Percentiles rank a stretch among this genome's conserved stretches.
Conservation (phyloP, 92 coral and sea anemone genomes). For the Virgularia gustaviana region DNA sequence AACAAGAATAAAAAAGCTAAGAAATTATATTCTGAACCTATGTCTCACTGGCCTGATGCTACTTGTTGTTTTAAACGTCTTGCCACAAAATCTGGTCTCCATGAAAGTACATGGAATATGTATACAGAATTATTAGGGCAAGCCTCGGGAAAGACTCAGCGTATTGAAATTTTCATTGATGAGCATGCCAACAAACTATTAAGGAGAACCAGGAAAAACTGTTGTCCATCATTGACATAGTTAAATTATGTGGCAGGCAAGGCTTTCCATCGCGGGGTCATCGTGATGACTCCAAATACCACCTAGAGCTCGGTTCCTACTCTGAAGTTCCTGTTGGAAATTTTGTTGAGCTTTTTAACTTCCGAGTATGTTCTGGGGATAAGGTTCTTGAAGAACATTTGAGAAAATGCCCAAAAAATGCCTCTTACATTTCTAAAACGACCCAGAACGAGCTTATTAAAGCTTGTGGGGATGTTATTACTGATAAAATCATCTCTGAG, state of each 20-base stretch:
- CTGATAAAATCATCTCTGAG: neutral
- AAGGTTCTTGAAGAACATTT: conserved; percentile 12
- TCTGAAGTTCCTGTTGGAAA: conserved; percentile 10
- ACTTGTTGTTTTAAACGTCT: neutral
- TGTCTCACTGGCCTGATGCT: neutral
- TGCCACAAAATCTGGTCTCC: neutral
- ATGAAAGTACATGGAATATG: neutral
- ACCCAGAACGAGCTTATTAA: conserved; percentile 15
- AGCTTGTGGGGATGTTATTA: conserved; percentile 7
- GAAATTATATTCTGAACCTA: neutral
- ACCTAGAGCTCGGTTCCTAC: conserved; percentile 4
- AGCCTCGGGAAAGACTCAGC: neutral
- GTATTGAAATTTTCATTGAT: neutral
- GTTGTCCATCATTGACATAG: neutral
- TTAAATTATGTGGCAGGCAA: neutral
- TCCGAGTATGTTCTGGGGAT: conserved; percentile 5
- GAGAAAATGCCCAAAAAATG: conserved; percentile 1
- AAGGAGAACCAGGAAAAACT: neutral
- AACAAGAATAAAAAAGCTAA: neutral
- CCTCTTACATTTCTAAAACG: conserved; percentile 6
- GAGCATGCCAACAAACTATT: neutral
- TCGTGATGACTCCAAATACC: conserved; percentile 21
- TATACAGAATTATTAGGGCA: neutral
- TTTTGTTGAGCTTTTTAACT: conserved; percentile 5
- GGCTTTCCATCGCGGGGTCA: conserved; percentile 23